Percentiles rank a stretch among this genome's conserved stretches.
phyloP scores from a whole-genome alignment of 1,140 invertebrate genomes.

The Ptiloglossa arizonensis region DNA sequence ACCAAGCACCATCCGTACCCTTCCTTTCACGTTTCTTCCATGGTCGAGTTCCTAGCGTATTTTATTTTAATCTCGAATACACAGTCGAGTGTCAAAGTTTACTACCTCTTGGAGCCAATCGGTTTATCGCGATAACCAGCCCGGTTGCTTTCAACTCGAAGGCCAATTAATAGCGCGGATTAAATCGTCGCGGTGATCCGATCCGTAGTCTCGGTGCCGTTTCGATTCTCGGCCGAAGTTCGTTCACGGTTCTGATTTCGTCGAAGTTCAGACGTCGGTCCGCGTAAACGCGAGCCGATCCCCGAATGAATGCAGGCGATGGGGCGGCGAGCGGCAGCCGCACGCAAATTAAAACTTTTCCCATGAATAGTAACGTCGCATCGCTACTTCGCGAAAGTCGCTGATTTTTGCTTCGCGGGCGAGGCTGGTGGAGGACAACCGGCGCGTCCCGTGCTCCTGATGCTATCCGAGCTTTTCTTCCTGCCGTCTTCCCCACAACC shows the following conservation, averaged over 20 bases:
- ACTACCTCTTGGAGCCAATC: no score
- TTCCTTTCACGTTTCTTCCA: no score
- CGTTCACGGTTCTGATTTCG: neutral
- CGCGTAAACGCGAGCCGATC: conserved; percentile 25
- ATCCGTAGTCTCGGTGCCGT: neutral
- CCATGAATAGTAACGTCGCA: conserved; percentile 67
- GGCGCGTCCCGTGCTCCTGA: neutral
- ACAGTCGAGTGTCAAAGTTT: no score
- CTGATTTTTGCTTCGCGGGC: conserved; percentile 60
- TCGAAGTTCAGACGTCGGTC: neutral
- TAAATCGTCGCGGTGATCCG: neutral
- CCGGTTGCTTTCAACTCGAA: no score
- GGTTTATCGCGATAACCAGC: no score
- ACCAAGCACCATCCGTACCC: no score
- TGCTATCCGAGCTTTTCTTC: neutral
- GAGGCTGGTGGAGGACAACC: neutral
- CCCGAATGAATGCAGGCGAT: neutral
- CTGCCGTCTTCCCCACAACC: neutral
- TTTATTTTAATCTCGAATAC: no score
- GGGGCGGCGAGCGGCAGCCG: conserved; percentile 10
- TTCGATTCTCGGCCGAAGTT: neutral
- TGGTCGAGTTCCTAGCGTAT: no score
- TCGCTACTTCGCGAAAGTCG: conserved; percentile 50
- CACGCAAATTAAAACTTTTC: conserved; percentile 72
- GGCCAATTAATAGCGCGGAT: neutral